Conservation (phyloP, 2,797 vertebrate genomes). For the Muscicapa striata region DNA sequence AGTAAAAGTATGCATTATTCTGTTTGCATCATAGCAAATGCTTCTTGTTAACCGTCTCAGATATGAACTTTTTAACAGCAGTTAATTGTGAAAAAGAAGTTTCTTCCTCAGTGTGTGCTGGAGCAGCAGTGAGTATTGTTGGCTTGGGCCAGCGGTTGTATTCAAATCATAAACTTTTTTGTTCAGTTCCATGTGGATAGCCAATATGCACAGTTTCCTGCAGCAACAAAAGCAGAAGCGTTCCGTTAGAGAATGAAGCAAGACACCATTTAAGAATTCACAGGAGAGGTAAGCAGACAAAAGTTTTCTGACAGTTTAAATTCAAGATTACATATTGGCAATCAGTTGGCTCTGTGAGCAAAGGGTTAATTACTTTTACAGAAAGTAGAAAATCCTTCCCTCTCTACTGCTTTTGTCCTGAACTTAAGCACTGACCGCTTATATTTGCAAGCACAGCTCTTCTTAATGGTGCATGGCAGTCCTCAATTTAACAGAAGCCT, state of each 20-base stretch:
- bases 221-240: conserved; percentile 25
- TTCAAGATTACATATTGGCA: background rate
- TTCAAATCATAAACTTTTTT: conserved; percentile 81
- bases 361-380: background rate
- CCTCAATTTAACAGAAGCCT: background rate
- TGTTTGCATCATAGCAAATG: background rate
- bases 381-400: background rate
- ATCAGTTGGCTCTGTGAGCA: background rate
- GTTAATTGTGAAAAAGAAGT: conserved; percentile 73
- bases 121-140: conserved; percentile 78
- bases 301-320: background rate
- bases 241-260: conserved; percentile 7
- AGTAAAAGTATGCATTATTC: background rate
- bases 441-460: background rate
- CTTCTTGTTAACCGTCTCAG: background rate
- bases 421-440: background rate
- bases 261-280: background rate
- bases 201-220: conserved; percentile 83
- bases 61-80: background rate
- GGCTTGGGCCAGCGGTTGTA: conserved; percentile 53
- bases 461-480: background rate
- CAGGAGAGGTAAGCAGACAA: background rate
- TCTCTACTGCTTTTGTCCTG: background rate
- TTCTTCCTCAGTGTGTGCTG: conserved; percentile 88
- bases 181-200: conserved; percentile 85